Conservation (phyloP, 2,888 invertebrate genomes). For the Phoenoteleia sp. region DNA sequence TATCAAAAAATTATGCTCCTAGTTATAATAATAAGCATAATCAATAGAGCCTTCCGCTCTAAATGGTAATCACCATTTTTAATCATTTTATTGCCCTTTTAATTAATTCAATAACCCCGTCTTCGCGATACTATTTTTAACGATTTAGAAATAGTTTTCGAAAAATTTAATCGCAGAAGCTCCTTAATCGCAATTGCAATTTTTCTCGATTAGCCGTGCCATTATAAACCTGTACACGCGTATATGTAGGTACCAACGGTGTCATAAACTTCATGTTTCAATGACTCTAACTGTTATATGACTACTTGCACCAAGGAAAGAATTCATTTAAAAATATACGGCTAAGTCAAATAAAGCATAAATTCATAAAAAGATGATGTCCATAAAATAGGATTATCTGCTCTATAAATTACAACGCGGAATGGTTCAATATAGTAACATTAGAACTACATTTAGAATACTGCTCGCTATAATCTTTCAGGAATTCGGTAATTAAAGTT, state of each 20-base stretch:
- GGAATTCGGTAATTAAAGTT: conserved; percentile 8
- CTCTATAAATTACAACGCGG: conserved; percentile 37
- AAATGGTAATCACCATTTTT: no score
- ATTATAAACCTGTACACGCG: conserved; percentile 56
- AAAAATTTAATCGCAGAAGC: conserved; percentile 15
- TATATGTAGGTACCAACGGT: conserved; percentile 28
- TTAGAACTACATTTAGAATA: conserved; percentile 11
- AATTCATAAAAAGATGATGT: conserved; percentile 42
- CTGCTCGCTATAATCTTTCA: not conserved
- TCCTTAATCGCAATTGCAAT: conserved; percentile 35
- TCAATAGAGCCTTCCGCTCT: no score
- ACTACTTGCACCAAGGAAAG: conserved; percentile 42
- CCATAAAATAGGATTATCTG: conserved; percentile 59
- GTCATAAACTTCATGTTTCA: conserved; percentile 67
- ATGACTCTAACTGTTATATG: conserved; percentile 59
- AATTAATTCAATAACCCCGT: conserved; percentile 13
- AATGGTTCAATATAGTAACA: conserved; percentile 17
- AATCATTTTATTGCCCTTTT: not conserved
- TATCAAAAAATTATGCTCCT: no score
- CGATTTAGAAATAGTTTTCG: conserved; percentile 33
- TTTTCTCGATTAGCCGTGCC: conserved; percentile 58
- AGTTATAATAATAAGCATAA: no score
- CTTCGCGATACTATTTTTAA: not conserved
- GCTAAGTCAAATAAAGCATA: conserved; percentile 61
- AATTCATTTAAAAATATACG: conserved; percentile 29